Percentiles rank a stretch among this genome's conserved stretches.
These are phyloP conservation scores for Metacarcinus magister DNA, from an alignment of 2,888 invertebrate genomes.

Conservation along the genomic window DNA sequence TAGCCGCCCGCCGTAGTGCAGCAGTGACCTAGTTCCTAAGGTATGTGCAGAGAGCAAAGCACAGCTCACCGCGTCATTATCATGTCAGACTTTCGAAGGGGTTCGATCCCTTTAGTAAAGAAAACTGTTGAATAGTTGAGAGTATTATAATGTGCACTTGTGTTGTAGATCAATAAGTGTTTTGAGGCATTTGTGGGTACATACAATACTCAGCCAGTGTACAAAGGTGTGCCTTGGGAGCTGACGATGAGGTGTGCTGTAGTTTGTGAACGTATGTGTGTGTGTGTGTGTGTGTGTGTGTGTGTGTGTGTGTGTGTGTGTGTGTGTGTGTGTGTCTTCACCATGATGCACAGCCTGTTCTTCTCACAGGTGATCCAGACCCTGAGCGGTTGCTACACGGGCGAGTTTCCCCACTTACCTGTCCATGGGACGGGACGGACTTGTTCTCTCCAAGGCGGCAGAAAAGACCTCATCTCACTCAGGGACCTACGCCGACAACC, in stretches of 20 bases:
- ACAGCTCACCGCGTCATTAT: not conserved
- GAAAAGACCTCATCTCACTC: conserved; percentile 55
- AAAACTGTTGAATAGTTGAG: not conserved
- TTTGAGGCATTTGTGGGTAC: not conserved
- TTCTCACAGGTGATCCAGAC: conserved; percentile 75
- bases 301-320: not conserved
- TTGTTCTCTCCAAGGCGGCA: conserved; percentile 62
- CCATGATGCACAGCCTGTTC: not conserved
- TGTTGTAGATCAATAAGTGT: not conserved
- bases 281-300: conserved; percentile 39
- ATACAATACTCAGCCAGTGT: not conserved
- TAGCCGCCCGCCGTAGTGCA: not conserved
- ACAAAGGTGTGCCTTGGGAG: not conserved
- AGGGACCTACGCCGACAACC: conserved; percentile 63
- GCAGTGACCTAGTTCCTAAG: not conserved
- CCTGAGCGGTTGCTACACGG: conserved; percentile 76
- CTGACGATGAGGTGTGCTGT: not conserved
- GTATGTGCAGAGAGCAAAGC: not conserved
- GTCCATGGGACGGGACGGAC: conserved; percentile 58
- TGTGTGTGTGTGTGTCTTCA: conserved; percentile 10
- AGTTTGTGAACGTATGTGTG: not conserved
- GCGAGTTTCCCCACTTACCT: conserved; percentile 77
- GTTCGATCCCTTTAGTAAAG: not conserved
- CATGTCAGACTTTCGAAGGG: not conserved
- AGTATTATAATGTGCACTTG: not conserved